A percentile compares a stretch with the other conserved stretches of the same genome.
Evolutionary conservation across 2,888 invertebrate species (phyloP).

Genomic region (Conus canariensis): DNA sequence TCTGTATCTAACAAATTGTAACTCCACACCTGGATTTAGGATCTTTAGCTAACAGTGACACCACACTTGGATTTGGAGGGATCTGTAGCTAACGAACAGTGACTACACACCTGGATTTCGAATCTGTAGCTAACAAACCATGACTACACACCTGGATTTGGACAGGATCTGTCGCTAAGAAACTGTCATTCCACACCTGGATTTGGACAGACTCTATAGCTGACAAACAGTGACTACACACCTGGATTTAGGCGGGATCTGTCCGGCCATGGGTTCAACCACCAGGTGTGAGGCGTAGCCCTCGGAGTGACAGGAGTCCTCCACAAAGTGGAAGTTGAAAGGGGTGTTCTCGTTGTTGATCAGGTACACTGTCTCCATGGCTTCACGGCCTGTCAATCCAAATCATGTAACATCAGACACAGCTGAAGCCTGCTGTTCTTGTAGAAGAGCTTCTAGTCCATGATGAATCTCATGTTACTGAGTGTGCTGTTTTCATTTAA

Average conservation of each 20-base stretch:
- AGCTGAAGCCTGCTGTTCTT: neutral
- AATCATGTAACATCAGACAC: neutral
- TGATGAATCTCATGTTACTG: too few species aligned
- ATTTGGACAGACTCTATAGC: neutral
- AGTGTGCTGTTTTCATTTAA: too few species aligned
- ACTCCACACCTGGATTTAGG: too few species aligned
- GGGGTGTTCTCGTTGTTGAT: slow-evolving; percentile 75
- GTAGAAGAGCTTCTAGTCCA: neutral
- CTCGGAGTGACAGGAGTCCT: slow-evolving; percentile 74
- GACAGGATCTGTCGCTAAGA: neutral
- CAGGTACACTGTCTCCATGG: slow-evolving; percentile 72
- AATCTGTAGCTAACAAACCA: neutral
- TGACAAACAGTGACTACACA: slow-evolving; percentile 45
- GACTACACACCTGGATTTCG: neutral
- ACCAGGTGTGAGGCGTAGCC: slow-evolving; percentile 73
- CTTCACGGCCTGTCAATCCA: slow-evolving; percentile 70
- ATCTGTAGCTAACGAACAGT: neutral
- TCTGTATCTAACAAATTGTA: too few species aligned
- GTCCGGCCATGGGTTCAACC: slow-evolving; percentile 75
- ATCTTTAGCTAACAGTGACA: too few species aligned
- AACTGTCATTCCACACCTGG: neutral
- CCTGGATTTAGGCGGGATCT: slow-evolving; percentile 74
- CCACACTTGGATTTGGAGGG: neutral
- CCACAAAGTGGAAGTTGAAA: slow-evolving; percentile 75
- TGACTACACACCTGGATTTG: neutral